Evolutionary conservation across 2,797 vertebrate genomes (phyloP).

Genomic region (Poecilia velifera): DNA sequence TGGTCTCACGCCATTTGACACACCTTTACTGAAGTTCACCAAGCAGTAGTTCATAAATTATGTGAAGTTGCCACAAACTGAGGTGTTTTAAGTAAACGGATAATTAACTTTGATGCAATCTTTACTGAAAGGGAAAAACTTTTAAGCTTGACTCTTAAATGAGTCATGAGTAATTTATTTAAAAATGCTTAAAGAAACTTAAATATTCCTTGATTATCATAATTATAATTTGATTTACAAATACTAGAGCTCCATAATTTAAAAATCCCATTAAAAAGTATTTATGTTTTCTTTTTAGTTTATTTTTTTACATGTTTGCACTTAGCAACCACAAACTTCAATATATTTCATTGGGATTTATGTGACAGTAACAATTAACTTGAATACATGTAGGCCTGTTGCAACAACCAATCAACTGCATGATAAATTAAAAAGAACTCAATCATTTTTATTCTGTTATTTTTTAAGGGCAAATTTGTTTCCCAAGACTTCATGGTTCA

Average conservation of each 20-base stretch:
- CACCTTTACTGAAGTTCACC: conserved; percentile 49
- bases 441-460: no score
- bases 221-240: background rate
- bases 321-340: background rate
- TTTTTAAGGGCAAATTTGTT: no score
- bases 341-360: background rate
- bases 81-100: background rate
- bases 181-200: background rate
- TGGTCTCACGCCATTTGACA: conserved; percentile 48
- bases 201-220: background rate
- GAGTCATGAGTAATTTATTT: background rate
- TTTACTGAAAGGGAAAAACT: background rate
- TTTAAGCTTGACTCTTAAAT: background rate
- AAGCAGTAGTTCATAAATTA: background rate
- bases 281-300: background rate
- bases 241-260: background rate
- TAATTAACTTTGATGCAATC: background rate
- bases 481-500: no score
- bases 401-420: no score
- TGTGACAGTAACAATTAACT: background rate
- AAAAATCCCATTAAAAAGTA: background rate
- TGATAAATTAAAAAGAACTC: no score
- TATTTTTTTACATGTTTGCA: background rate
- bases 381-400: background rate
- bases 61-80: conserved; percentile 2